These are phyloP conservation scores for Candidula unifasciata DNA, from an alignment of 2,888 invertebrate genomes.

Conservation along the genomic window DNA sequence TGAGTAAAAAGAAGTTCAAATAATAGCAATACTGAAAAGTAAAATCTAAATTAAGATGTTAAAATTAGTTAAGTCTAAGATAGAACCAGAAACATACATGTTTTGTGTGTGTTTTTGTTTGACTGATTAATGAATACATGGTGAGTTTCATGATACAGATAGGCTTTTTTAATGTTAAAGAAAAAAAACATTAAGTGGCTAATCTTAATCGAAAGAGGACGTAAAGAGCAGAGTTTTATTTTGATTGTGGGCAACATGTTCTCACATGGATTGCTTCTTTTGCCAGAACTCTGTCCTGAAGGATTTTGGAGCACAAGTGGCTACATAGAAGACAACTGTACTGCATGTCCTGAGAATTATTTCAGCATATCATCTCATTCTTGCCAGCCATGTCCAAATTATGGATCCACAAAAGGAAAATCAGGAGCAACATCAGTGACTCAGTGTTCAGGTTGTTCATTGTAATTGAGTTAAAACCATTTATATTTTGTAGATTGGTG, in stretches of 20 bases:
- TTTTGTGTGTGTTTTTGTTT: no score
- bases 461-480: not conserved
- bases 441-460: constrained; percentile 35
- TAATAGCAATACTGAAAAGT: no score
- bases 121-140: no score
- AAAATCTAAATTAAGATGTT: no score
- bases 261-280: not conserved
- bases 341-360: constrained; percentile 11
- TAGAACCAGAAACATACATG: no score
- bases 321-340: constrained; percentile 18
- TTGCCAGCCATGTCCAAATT: constrained; percentile 47
- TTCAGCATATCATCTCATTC: constrained; percentile 18
- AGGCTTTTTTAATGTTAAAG: no score
- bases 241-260: not conserved
- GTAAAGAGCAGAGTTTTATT: not conserved
- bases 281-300: constrained; percentile 40
- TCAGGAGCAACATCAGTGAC: constrained; percentile 13
- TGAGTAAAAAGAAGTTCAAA: no score
- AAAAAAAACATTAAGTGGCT: not conserved
- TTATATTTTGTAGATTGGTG: constrained; percentile 10
- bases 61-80: no score
- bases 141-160: no score
- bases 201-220: not conserved
- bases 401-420: constrained; percentile 36
- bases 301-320: constrained; percentile 39